Evolutionary conservation across 37 sponge, comb jelly and placozoan species (phyloP).

Genomic region (Tethya wilhelma): DNA sequence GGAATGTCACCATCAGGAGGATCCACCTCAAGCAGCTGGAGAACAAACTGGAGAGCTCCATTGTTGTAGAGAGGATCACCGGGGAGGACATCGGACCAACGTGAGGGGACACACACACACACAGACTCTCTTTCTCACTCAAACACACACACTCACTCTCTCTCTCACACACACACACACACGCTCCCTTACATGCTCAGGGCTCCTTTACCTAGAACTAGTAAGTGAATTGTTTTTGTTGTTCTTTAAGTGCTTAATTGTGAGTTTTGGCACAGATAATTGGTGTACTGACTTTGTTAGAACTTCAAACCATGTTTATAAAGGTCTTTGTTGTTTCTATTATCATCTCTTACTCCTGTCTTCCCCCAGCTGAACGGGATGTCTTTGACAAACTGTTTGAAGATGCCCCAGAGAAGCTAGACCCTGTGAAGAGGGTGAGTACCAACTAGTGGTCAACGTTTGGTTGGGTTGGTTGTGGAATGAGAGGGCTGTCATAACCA

Average conservation of each 20-base stretch:
- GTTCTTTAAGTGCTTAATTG: background rate
- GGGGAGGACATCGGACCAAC: conserved; percentile 83
- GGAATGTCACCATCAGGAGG: conserved; percentile 73
- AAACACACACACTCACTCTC: too few species aligned
- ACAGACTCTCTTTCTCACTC: background rate
- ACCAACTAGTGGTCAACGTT: background rate
- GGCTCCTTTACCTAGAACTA: background rate
- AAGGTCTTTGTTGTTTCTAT: too few species aligned
- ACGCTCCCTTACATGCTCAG: conserved; percentile 7
- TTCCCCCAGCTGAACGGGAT: conserved; percentile 72
- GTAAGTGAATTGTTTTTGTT: background rate
- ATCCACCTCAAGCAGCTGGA: conserved; percentile 77
- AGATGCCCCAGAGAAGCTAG: conserved; percentile 88
- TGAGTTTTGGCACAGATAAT: background rate
- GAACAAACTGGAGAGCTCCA: conserved; percentile 62
- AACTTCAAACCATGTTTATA: too few species aligned
- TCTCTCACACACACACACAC: conserved; percentile 6
- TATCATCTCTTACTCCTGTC: too few species aligned
- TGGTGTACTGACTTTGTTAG: too few species aligned
- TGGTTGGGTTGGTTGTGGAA: conserved; percentile 3
- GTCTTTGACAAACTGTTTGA: conserved; percentile 98
- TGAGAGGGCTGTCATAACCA: background rate
- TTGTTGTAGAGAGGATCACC: conserved; percentile 83
- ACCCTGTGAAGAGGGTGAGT: conserved; percentile 84
- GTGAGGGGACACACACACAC: conserved; percentile 35